phyloP scores from a whole-genome alignment of 2,888 invertebrate species.

The Lithophane socia region DNA sequence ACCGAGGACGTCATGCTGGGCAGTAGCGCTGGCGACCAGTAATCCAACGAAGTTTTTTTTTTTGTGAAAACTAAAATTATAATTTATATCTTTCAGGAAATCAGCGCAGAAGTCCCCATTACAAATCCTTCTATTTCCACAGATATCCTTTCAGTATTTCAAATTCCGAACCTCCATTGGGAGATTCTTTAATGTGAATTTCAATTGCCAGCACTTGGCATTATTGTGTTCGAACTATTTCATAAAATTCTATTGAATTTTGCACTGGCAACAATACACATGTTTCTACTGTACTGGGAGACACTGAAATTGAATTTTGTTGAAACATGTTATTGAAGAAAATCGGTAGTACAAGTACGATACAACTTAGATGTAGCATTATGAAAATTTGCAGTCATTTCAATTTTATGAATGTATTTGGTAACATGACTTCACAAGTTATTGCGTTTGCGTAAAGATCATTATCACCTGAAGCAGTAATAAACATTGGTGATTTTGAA shows the following conservation, averaged over 20 bases:
- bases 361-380: too few relatives aligned
- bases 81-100: not conserved
- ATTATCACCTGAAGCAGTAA: too few relatives aligned
- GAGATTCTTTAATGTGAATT: slow-evolving; percentile 68
- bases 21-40: not conserved
- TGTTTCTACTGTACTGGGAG: slow-evolving; percentile 7
- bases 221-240: slow-evolving; percentile 61
- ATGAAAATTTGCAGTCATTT: too few relatives aligned
- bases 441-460: too few relatives aligned
- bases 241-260: slow-evolving; percentile 51
- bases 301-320: slow-evolving; percentile 47
- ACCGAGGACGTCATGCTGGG: not conserved
- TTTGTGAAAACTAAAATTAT: not conserved
- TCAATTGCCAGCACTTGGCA: slow-evolving; percentile 53
- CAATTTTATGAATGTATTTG: too few relatives aligned
- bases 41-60: not conserved
- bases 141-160: slow-evolving; percentile 48
- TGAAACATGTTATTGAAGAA: slow-evolving; percentile 32
- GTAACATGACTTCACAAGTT: too few relatives aligned
- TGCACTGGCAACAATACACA: slow-evolving; percentile 20
- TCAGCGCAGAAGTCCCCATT: not conserved
- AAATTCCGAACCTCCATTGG: slow-evolving; percentile 70
- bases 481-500: too few relatives aligned
- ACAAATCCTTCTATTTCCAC: slow-evolving; percentile 58
- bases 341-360: not conserved